These are phyloP conservation scores for Melitaea athalia DNA, from an alignment of 2,888 invertebrate species.

Conservation along the genomic window DNA sequence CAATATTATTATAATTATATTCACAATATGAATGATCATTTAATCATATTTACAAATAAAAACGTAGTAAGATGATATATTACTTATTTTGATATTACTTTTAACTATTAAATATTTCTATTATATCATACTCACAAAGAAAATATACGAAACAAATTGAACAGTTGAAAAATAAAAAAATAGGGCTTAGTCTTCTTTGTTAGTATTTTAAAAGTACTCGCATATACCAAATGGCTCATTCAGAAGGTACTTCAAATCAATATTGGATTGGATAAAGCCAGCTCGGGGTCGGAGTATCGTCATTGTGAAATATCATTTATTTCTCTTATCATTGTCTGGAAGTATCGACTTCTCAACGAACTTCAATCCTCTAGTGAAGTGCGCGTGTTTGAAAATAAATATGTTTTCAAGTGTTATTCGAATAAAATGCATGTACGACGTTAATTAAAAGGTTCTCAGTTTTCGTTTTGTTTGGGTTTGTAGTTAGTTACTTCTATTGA, in stretches of 20 bases:
- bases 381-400: slow-evolving; percentile 27
- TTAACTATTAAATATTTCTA: not conserved
- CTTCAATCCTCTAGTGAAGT: slow-evolving; percentile 49
- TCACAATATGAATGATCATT: too few species aligned
- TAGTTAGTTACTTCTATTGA: too few species aligned
- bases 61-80: too few species aligned
- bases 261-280: slow-evolving; percentile 42
- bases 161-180: slow-evolving; percentile 20
- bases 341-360: slow-evolving; percentile 59
- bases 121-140: not conserved
- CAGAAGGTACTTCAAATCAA: slow-evolving; percentile 39
- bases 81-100: not conserved
- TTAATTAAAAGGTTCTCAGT: not conserved
- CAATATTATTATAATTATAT: too few species aligned
- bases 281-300: slow-evolving; percentile 46
- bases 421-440: not conserved
- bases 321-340: slow-evolving; percentile 70
- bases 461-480: not conserved
- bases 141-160: not conserved
- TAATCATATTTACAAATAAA: too few species aligned
- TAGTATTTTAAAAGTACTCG: slow-evolving; percentile 31
- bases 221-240: slow-evolving; percentile 32
- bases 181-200: slow-evolving; percentile 23
- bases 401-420: slow-evolving; percentile 5
- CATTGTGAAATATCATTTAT: slow-evolving; percentile 68